A percentile compares a stretch with the other conserved stretches of the same genome.
These are phyloP conservation scores for Megaleporinus macrocephalus DNA, from an alignment of 2,113 vertebrate genomes.

Conservation along the genomic window DNA sequence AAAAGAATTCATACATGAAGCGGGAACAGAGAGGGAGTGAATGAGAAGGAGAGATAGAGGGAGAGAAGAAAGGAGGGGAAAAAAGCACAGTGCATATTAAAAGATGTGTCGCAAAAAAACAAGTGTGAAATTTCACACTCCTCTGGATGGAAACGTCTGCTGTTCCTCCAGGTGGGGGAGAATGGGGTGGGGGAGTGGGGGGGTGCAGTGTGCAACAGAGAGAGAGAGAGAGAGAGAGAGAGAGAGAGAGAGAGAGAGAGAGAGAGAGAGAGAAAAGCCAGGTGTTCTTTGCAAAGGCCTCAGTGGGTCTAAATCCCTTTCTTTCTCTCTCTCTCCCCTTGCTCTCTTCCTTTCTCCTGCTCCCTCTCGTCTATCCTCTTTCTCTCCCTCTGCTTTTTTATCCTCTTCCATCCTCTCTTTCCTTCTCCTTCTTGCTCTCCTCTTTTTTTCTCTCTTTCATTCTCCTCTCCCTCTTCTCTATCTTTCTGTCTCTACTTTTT, in stretches of 20 bases:
- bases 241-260: conserved; percentile 1
- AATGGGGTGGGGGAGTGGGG: conserved; percentile 2
- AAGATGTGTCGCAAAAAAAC: conserved; percentile 78
- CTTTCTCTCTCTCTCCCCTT: conserved; percentile 8
- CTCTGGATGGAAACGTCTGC: conserved; percentile 71
- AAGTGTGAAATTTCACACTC: conserved; percentile 78
- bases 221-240: no score
- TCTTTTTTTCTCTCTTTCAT: neutral
- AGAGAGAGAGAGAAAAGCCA: conserved; percentile 19
- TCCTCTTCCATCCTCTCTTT: neutral
- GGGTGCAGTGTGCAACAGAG: conserved; percentile 34
- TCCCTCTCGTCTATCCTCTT: neutral
- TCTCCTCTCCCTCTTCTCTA: neutral
- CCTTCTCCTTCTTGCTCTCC: neutral
- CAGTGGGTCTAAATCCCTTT: conserved; percentile 52
- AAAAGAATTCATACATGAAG: conserved; percentile 76
- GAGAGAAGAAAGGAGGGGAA: conserved; percentile 19
- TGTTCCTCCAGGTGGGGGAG: conserved; percentile 68
- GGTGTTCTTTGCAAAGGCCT: conserved; percentile 58
- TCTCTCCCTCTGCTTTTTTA: neutral
- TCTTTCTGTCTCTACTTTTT: neutral
- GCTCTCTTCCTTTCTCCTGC: neutral
- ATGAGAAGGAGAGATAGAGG: conserved; percentile 5
- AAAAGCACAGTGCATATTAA: conserved; percentile 72
- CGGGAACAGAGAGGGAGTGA: neutral